Conservation (phyloP, 2,888 invertebrate genomes). For the Agriopis aurantiaria region DNA sequence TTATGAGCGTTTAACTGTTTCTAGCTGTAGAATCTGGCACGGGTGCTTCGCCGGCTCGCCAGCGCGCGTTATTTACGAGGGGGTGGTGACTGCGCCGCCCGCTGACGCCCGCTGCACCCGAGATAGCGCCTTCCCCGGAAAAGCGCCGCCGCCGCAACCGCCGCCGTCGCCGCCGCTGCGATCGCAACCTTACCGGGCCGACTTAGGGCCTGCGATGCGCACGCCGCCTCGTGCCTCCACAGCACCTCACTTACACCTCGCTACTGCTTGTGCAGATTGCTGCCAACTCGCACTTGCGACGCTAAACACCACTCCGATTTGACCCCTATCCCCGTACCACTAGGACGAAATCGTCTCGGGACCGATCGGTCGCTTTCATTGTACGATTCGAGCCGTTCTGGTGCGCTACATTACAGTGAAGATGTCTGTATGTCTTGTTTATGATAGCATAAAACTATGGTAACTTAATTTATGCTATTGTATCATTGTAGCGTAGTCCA, state of each 20-base stretch:
- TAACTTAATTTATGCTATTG: conserved; percentile 73
- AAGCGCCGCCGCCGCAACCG: conserved; percentile 70
- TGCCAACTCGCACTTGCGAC: conserved; percentile 71
- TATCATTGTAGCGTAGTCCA: conserved; percentile 63
- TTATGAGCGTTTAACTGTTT: conserved; percentile 87
- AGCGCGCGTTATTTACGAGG: conserved; percentile 86
- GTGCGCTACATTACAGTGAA: conserved; percentile 74
- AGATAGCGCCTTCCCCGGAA: conserved; percentile 85
- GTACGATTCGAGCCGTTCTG: conserved; percentile 64
- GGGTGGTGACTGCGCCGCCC: conserved; percentile 67
- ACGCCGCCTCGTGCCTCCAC: conserved; percentile 57
- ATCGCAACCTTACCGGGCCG: conserved; percentile 54
- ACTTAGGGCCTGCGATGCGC: conserved; percentile 50
- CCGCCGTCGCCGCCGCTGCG: conserved; percentile 51
- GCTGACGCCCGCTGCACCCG: conserved; percentile 74
- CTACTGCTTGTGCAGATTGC: conserved; percentile 79
- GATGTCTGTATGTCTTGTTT: conserved; percentile 79
- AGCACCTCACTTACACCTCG: conserved; percentile 73
- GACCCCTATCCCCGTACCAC: conserved; percentile 71
- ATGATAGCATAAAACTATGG: conserved; percentile 79
- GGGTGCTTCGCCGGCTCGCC: conserved; percentile 86
- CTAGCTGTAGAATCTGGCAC: conserved; percentile 87
- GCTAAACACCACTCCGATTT: conserved; percentile 68
- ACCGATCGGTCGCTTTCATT: conserved; percentile 61
- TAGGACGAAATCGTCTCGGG: conserved; percentile 65